Base-by-base conservation (phyloP, 2,113 vertebrate genomes). In the Siniperca chuatsi region DNA sequence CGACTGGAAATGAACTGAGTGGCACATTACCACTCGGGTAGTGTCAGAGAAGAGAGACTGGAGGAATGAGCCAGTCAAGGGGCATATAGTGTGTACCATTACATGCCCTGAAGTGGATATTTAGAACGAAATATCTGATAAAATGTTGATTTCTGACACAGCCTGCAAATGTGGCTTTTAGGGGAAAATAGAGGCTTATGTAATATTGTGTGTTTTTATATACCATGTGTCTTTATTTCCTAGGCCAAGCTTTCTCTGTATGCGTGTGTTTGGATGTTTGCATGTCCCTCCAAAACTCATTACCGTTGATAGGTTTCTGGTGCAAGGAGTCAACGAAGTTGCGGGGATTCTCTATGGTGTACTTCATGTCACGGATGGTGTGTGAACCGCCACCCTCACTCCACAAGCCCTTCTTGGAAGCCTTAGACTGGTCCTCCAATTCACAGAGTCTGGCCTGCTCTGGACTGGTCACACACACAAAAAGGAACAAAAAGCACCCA, bases 251-350 rank as follows among this genome's bases (percentile, higher is more conserved):
- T 40, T 25, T 50, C 4, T 50, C 52, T 25, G 33, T 57, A 35
- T n/a, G 37, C 50, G 50, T 52, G 25, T 25, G 6, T 75, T 16
- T 58, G 10, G 33, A 25, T 62, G 57, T 44, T 3, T 52, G 44
- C 18, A 54, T 2, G 0, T 8, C 25, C 35, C 9, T 35, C 40
- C 50, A n/a, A 8, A 54, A 33, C 11, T 54, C 7, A 94, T 96
- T 90, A 99, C 98, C 98, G 0, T 99, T 99, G 68, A 99, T 96
- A 0, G 98, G 98, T 75, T 98, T 99, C 95, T 99, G 98, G 90
- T 99, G 98, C 94, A 97, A 92, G 0, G 98, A 97, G 90, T 99
- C 98, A 55, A 99, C 98, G 5, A 97, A 99, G 95, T 99, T 97
- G 50, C 98, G 96, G 0, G 98, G 97, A 89, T 97, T 99, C 84